phyloP scores from a whole-genome alignment of 2,113 vertebrate species.

The Aptenodytes patagonicus region DNA sequence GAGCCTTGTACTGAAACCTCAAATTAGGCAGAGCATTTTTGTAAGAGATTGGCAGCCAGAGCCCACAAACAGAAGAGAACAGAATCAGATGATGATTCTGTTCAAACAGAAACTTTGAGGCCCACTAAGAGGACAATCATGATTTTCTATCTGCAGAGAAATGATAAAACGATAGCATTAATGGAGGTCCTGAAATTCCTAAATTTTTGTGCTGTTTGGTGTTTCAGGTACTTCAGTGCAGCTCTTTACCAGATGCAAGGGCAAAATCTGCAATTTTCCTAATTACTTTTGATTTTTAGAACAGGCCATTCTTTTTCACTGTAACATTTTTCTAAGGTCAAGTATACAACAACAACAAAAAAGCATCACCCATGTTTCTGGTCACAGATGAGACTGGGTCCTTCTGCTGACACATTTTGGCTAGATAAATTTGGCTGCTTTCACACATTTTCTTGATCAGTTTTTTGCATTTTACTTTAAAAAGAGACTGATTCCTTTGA shows the following conservation, averaged over 20 bases:
- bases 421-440: background rate
- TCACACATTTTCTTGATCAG: background rate
- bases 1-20: background rate
- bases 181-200: background rate
- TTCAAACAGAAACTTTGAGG: background rate
- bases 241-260: accelerated
- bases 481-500: background rate
- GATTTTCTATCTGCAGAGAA: background rate
- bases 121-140: background rate
- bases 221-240: background rate
- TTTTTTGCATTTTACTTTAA: background rate
- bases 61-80: background rate
- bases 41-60: background rate
- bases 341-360: background rate
- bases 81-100: background rate
- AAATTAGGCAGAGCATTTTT: background rate
- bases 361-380: background rate
- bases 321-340: background rate
- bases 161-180: background rate
- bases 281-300: background rate
- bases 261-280: background rate
- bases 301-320: background rate
- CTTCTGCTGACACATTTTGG: background rate
- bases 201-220: background rate
- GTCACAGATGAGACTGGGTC: background rate